phyloP scores from a whole-genome alignment of 2,888 invertebrate genomes.

The Nasonia oneida region DNA sequence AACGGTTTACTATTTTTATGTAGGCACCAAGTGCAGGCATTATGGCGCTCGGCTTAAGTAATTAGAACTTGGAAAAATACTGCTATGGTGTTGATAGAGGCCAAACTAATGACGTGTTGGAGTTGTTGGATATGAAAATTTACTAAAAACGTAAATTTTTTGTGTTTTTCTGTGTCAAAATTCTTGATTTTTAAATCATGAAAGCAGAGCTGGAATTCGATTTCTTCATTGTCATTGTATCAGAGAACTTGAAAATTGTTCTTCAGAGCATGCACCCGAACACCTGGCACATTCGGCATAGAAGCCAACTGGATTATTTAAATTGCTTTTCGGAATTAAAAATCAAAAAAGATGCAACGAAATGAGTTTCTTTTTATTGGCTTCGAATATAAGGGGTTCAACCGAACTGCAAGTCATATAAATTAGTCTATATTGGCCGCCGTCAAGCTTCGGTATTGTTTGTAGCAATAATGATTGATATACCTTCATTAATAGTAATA shows the following conservation, averaged over 20 bases:
- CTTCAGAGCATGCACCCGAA: not conserved
- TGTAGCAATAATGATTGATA: no score
- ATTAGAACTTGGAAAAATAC: not conserved
- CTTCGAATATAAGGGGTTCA: not conserved
- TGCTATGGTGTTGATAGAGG: not conserved
- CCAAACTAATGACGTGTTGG: not conserved
- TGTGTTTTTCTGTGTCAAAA: not conserved
- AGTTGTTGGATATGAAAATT: not conserved
- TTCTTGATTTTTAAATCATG: not conserved
- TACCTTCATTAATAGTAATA: not conserved
- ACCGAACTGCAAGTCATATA: no score
- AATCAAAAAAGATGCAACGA: not conserved
- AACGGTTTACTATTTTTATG: slow-evolving; percentile 25
- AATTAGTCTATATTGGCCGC: no score
- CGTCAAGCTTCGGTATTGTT: no score
- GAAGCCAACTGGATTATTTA: not conserved
- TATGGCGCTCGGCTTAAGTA: not conserved
- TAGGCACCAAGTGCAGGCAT: not conserved
- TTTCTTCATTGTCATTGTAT: not conserved
- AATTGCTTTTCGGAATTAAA: not conserved
- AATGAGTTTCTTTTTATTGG: not conserved
- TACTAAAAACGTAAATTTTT: no score
- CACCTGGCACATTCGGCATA: not conserved
- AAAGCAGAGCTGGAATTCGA: not conserved
- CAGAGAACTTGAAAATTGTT: not conserved